Evolutionary conservation across 2,888 invertebrate genomes (phyloP), one percentile per base, ranked within the genome.

Genomic region (Labia minor): DNA sequence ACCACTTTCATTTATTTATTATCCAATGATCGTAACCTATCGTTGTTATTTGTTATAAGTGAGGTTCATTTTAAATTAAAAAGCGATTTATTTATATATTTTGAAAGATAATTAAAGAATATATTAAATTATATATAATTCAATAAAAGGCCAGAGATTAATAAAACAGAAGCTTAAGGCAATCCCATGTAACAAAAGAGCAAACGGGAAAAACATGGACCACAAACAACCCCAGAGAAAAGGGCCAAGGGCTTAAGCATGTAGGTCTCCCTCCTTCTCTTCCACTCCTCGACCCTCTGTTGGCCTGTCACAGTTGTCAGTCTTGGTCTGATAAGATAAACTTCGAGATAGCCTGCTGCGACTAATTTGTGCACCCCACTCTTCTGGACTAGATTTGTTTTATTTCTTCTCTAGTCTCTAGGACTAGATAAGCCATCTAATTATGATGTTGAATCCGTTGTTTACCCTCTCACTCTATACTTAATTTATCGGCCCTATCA

Each of bases 341-440:
- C 49, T 49, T 49, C 14, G 49, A 8, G 49, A 49, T 49, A 14
- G 49, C n/a, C n/a, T 49, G 49, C 8, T 49, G n/a, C 4, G 49
- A 49, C 49, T 49, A 49, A 49, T 49, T 49, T 49, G 49, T 49
- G 49, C 49, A 2, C 49, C n/a, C n/a, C 16, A 3, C 16, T 49
- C 49, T 49, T 49, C 14, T 49, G 49, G 49, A 16, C 49, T 49
- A 49, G 49, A n/a, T 49, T 4, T 49, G 49, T 49, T 49, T 49
- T 49, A 49, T 49, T 49, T 49, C 8, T n/a, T 16, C 49, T 49
- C n/a, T 49, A 26, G 49, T n/a, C n/a, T 49, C 49, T 49, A 49
- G 49, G 14, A 49, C 49, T 49, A 49, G 49, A 49, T 49, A 49
- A 49, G 49, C 49, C 49, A 49, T 49, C 49, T 49, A 49, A 49